Evolutionary conservation across 2,888 invertebrate genomes (phyloP).

Genomic region (Cosmia trapezina): DNA sequence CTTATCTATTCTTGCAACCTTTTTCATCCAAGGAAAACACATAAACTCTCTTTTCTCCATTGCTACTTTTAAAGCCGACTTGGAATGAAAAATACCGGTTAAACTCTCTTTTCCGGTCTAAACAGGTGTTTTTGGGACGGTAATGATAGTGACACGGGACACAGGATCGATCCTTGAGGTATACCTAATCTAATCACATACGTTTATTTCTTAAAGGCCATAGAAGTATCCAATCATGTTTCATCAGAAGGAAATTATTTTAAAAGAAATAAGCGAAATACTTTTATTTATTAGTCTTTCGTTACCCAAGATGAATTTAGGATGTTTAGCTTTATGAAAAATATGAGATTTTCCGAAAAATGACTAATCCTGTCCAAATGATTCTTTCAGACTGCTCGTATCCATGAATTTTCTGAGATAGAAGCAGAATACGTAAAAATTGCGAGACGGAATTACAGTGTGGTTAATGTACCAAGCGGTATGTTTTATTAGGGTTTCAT

Average conservation of each 20-base stretch:
- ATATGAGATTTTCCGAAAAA: background rate
- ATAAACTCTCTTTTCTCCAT: background rate
- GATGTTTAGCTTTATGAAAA: background rate
- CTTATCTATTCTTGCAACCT: background rate
- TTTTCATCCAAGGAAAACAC: background rate
- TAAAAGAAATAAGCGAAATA: too few relatives aligned
- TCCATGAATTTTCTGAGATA: conserved; percentile 1
- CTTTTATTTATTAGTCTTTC: background rate
- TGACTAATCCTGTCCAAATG: background rate
- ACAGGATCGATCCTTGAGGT: conserved; percentile 9
- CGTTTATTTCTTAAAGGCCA: background rate
- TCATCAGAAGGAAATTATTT: too few relatives aligned
- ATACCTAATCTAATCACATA: background rate
- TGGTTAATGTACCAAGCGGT: conserved; percentile 37
- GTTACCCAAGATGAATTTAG: background rate
- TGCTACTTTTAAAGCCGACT: background rate
- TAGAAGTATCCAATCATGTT: background rate
- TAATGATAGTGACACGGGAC: background rate
- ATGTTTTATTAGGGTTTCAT: conserved; percentile 43
- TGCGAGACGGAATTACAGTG: background rate
- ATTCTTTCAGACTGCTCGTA: background rate
- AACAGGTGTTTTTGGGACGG: background rate
- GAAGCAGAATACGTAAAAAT: conserved; percentile 1
- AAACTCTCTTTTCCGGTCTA: background rate
- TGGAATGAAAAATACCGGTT: background rate